Evolutionary conservation across 2,113 vertebrate genomes (phyloP), one percentile per base, ranked within the genome.

Genomic region (Thalassoma bifasciatum): DNA sequence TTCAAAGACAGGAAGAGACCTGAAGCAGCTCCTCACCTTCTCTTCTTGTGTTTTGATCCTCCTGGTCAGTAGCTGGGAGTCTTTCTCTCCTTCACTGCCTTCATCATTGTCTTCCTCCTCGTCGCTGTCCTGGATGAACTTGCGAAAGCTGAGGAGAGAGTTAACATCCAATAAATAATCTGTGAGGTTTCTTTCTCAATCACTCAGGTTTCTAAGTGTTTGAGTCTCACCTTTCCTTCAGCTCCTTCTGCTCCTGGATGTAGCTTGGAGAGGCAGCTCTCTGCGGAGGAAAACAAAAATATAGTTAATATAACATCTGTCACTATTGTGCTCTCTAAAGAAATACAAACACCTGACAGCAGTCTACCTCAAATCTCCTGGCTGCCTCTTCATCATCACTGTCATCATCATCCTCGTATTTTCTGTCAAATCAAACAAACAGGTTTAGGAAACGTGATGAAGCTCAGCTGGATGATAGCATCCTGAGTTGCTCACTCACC

Each of bases 331-430:
- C 23, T 17, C 0, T 59, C 24, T 8, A 66, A 3, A 10, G 10
- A 34, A n/a, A 4, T 6, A 11, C 30, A 36, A 11, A 8, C 1
- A 38, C 10, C 2, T 4, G 1, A 3, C 4, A 22, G 6, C 14
- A 8, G 4, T 22, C 13, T 74, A 91, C 91, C 85, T 91, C 88
- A 75, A 76, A 79, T 76, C 88, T 93, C 52, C 8, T 90, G 4
- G 69, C 54, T 1, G 81, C 89, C 60, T 93, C 92, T 24, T 92
- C 93, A 8, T 87, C 91, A 5, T 89, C 92, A 0, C 95, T 95
- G 10, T 90, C 94, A 0, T 95, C 95, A 8, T 97, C 96, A 8
- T 97, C 95, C 2, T 95, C 93, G 30, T 95, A 98, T 93, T 96
- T 98, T 9, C 96, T 98, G 46, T 34, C 14, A 63, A 51, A 52